Evolutionary conservation across 2,888 invertebrate genomes (phyloP).

Genomic region (Dolomedes plantarius): DNA sequence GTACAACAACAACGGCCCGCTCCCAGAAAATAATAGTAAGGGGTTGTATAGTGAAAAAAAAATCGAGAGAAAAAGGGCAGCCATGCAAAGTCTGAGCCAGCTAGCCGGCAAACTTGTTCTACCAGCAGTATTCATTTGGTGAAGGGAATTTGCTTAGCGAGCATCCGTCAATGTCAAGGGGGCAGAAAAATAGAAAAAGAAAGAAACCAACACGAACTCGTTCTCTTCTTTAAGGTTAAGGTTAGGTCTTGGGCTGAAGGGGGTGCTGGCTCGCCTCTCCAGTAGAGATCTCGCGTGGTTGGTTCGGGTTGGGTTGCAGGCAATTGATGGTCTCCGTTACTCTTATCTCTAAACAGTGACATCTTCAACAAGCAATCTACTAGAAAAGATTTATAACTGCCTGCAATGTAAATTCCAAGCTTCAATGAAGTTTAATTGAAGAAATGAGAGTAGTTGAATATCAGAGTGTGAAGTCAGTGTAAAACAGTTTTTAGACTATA

Average conservation of each 20-base stretch:
- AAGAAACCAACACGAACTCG: constrained; percentile 50
- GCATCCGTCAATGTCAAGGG: constrained; percentile 64
- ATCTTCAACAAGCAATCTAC: constrained; percentile 16
- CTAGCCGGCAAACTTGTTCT: constrained; percentile 54
- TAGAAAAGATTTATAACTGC: background rate
- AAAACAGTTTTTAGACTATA: too few species aligned
- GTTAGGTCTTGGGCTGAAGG: constrained; percentile 50
- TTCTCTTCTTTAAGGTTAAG: constrained; percentile 55
- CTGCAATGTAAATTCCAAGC: background rate
- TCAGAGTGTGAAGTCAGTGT: too few species aligned
- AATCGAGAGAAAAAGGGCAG: constrained; percentile 15
- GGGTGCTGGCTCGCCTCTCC: constrained; percentile 8
- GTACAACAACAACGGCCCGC: constrained; percentile 9
- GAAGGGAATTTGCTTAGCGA: constrained; percentile 32
- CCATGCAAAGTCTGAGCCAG: constrained; percentile 7
- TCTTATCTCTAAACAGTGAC: constrained; percentile 13
- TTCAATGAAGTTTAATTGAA: background rate
- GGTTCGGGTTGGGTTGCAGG: constrained; percentile 7
- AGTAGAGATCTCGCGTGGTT: constrained; percentile 12
- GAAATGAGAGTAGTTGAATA: background rate
- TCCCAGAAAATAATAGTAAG: constrained; percentile 45
- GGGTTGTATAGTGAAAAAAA: constrained; percentile 32
- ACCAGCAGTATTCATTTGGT: constrained; percentile 37
- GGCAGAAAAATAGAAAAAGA: constrained; percentile 22
- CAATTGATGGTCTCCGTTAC: constrained; percentile 7